Conservation (phyloP, 2,113 vertebrate genomes). For the Notothenia coriiceps region DNA sequence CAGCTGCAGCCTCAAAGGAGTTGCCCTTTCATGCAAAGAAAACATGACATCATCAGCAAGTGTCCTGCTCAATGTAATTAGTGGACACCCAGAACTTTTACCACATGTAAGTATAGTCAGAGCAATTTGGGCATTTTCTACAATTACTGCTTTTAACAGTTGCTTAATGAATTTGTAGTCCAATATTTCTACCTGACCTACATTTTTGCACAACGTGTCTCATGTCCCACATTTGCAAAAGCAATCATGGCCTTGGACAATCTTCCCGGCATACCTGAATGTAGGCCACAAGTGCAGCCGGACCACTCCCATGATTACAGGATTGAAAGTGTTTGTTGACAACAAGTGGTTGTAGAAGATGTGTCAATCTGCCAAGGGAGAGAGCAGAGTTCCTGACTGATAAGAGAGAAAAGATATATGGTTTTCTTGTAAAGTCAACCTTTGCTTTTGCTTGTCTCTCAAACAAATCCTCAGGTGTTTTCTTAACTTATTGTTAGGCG, state of each 20-base stretch:
- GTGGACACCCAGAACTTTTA: background rate
- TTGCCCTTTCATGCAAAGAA: conserved; percentile 1
- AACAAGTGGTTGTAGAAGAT: conserved; percentile 29
- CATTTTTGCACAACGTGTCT: conserved; percentile 36
- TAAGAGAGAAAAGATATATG: conserved; percentile 16
- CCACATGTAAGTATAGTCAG: conserved; percentile 17
- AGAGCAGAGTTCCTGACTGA: conserved; percentile 17
- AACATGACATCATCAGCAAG: conserved; percentile 55
- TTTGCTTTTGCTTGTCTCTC: conserved; percentile 8
- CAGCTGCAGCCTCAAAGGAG: background rate
- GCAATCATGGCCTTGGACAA: background rate
- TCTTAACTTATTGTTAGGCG: conserved; percentile 24
- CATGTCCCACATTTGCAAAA: conserved; percentile 24
- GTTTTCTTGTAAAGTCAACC: conserved; percentile 11
- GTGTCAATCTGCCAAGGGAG: conserved; percentile 21
- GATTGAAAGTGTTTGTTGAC: conserved; percentile 21
- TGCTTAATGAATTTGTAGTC: conserved; percentile 5
- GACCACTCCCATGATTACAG: conserved; percentile 25
- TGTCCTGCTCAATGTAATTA: conserved; percentile 45
- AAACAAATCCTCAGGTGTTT: conserved; percentile 50
- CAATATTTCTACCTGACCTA: conserved; percentile 56
- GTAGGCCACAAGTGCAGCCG: conserved; percentile 25
- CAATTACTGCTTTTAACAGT: conserved; percentile 21
- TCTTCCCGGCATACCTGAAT: conserved; percentile 34
- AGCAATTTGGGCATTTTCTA: conserved; percentile 1